Conservation (phyloP, 2,797 vertebrate genomes). For the Phylloscopus collybita region DNA sequence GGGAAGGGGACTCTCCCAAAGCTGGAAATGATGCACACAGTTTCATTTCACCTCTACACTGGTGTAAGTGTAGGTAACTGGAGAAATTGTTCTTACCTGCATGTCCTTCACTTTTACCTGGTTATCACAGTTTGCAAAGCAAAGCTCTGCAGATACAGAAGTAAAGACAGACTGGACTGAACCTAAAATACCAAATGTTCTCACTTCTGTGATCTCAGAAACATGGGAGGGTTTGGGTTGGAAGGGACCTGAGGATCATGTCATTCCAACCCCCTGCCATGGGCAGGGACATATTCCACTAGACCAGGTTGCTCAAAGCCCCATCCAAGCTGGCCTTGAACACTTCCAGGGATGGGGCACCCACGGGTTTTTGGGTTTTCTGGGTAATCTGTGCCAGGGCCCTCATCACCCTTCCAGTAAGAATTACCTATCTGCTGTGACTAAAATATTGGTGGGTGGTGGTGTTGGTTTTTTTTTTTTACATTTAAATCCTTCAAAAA, state of each 20-base stretch:
- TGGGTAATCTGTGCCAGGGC: neutral
- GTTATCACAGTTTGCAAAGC: neutral
- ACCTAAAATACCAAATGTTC: neutral
- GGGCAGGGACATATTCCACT: neutral
- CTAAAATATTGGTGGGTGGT: neutral
- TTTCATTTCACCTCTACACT: neutral
- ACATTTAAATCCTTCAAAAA: neutral
- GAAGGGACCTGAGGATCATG: neutral
- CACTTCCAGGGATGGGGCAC: neutral
- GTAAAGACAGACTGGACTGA: neutral
- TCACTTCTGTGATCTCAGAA: neutral
- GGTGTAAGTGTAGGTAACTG: neutral
- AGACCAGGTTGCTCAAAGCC: neutral
- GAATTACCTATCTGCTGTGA: neutral
- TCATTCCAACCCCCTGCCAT: neutral
- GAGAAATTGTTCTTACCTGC: neutral
- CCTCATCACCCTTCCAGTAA: neutral
- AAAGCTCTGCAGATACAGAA: neutral
- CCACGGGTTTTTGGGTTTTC: neutral
- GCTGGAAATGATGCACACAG: neutral
- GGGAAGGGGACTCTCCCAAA: neutral
- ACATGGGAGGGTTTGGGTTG: neutral
- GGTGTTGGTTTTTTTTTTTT: no score
- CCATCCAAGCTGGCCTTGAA: neutral
- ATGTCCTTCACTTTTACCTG: rapidly evolving